phyloP scores from a whole-genome alignment of 2,888 invertebrate species.

The Nycteola revayana region DNA sequence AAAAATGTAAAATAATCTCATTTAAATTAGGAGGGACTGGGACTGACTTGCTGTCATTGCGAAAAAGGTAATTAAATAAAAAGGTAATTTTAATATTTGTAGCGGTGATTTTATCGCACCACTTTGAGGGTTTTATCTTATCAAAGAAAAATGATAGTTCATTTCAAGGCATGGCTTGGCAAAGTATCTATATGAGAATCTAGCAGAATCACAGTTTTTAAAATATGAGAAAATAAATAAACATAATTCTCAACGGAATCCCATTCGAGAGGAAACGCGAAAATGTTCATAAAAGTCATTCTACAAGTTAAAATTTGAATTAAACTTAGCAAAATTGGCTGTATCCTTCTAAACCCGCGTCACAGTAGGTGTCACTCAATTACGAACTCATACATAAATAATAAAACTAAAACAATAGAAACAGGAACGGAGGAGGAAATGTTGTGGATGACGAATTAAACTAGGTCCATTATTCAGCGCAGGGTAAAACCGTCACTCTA shows the following conservation, averaged over 20 bases:
- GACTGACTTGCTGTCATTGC: conserved; percentile 11
- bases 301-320: too few species aligned
- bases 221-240: too few species aligned
- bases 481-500: neutral
- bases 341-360: too few species aligned
- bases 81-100: conserved; percentile 24
- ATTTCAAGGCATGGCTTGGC: too few species aligned
- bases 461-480: conserved; percentile 1
- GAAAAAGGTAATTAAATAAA: conserved; percentile 20
- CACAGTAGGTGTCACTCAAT: too few species aligned
- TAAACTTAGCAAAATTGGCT: neutral
- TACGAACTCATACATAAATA: neutral
- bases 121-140: too few species aligned
- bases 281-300: too few species aligned
- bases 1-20: conserved; percentile 13
- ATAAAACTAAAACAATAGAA: conserved; percentile 2
- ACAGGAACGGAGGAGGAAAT: conserved; percentile 13
- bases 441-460: conserved; percentile 14
- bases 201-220: too few species aligned
- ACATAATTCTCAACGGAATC: too few species aligned
- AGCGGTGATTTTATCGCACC: conserved; percentile 17
- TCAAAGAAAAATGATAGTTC: too few species aligned
- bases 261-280: too few species aligned
- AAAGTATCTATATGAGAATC: too few species aligned
- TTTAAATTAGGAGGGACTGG: conserved; percentile 13